phyloP scores from a whole-genome alignment of 2,797 vertebrate species.

The Pteronotus mesoamericanus region DNA sequence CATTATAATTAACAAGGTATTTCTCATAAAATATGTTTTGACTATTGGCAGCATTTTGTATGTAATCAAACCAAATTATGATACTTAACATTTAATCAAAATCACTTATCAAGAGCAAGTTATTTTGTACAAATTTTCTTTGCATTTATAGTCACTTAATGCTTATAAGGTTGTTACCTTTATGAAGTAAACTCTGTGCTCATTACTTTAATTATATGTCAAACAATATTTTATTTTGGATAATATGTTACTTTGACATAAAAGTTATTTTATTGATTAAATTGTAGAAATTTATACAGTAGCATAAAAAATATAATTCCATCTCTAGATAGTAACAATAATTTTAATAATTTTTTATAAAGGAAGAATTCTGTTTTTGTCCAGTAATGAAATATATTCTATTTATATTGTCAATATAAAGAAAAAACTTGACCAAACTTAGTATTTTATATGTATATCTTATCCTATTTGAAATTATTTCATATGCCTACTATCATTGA shows the following conservation, averaged over 20 bases:
- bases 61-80: neutral
- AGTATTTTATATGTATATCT: neutral
- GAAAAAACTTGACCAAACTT: neutral
- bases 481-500: neutral
- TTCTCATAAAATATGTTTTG: constrained; percentile 25
- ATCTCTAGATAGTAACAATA: neutral
- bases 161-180: neutral
- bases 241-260: neutral
- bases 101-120: neutral
- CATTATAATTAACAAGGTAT: neutral
- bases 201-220: neutral
- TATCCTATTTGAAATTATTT: neutral
- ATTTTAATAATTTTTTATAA: neutral
- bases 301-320: neutral
- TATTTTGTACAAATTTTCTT: neutral
- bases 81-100: constrained; percentile 30
- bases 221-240: neutral
- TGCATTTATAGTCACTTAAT: neutral
- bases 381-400: neutral
- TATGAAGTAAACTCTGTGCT: neutral
- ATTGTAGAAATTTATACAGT: neutral
- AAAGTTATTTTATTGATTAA: neutral
- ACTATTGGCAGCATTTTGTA: constrained; percentile 2
- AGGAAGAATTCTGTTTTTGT: neutral
- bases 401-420: neutral